Conservation (phyloP, 2,797 vertebrate genomes). For the Darevskia mixta region DNA sequence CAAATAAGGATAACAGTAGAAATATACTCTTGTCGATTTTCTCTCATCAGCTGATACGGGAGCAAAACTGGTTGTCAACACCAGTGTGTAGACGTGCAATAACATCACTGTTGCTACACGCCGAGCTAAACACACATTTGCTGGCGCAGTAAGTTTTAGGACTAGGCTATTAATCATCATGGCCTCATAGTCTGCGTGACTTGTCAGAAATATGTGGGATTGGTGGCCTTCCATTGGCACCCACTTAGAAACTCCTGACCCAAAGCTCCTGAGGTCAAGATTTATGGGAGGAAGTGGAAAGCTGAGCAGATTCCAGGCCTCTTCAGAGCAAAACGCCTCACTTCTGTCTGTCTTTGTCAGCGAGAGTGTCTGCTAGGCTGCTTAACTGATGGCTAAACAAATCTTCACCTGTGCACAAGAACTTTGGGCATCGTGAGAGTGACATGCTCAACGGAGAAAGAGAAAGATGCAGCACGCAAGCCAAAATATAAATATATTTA, state of each 20-base stretch:
- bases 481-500: background rate
- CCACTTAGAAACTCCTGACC: background rate
- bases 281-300: background rate
- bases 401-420: too few species aligned
- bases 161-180: background rate
- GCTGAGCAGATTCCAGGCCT: background rate
- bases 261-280: background rate
- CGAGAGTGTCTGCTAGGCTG: too few species aligned
- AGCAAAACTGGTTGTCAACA: background rate
- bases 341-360: too few species aligned
- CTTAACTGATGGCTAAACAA: too few species aligned
- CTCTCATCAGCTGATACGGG: constrained; percentile 13
- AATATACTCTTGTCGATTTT: constrained; percentile 6
- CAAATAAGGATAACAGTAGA: background rate
- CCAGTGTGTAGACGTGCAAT: background rate
- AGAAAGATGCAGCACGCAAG: background rate
- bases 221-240: background rate
- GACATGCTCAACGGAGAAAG: background rate
- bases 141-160: background rate
- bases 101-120: background rate
- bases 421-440: background rate
- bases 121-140: background rate
- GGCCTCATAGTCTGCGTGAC: background rate
- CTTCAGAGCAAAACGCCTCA: too few species aligned
- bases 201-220: background rate